phyloP scores from a whole-genome alignment of 2,888 invertebrate genomes.

The Caenorhabditis afra region DNA sequence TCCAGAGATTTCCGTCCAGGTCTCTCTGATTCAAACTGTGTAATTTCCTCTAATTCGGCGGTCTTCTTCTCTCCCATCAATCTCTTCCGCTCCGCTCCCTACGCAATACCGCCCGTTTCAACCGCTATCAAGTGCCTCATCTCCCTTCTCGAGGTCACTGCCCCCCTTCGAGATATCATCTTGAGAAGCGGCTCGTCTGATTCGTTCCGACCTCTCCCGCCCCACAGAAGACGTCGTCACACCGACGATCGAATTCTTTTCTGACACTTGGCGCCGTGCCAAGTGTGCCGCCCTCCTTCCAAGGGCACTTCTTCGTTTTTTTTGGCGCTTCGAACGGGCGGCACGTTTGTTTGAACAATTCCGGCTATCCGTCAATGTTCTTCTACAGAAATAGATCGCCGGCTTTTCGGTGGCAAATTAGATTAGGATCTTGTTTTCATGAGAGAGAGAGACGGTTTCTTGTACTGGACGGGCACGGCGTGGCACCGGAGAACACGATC shows the following conservation, averaged over 20 bases:
- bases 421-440: conserved; percentile 16
- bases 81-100: conserved; percentile 2
- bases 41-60: no score
- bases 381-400: not conserved
- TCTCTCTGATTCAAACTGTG: no score
- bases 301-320: conserved; percentile 41
- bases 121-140: conserved; percentile 56
- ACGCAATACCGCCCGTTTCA: conserved; percentile 51
- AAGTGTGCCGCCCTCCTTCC: conserved; percentile 44
- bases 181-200: conserved; percentile 42
- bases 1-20: no score
- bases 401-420: conserved; percentile 7
- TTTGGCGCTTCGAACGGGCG: conserved; percentile 26
- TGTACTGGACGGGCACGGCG: conserved; percentile 1
- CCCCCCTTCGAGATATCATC: conserved; percentile 17
- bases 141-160: conserved; percentile 54
- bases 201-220: conserved; percentile 25
- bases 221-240: no score
- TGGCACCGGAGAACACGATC: no score
- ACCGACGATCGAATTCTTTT: conserved; percentile 28
- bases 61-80: not conserved
- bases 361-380: conserved; percentile 35
- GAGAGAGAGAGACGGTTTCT: not conserved
- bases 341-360: conserved; percentile 56
- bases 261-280: conserved; percentile 45